Percentiles rank a stretch among this genome's conserved stretches.
These are phyloP conservation scores for Slavum lentiscoides DNA, from an alignment of 2,888 invertebrate genomes.

Conservation along the genomic window DNA sequence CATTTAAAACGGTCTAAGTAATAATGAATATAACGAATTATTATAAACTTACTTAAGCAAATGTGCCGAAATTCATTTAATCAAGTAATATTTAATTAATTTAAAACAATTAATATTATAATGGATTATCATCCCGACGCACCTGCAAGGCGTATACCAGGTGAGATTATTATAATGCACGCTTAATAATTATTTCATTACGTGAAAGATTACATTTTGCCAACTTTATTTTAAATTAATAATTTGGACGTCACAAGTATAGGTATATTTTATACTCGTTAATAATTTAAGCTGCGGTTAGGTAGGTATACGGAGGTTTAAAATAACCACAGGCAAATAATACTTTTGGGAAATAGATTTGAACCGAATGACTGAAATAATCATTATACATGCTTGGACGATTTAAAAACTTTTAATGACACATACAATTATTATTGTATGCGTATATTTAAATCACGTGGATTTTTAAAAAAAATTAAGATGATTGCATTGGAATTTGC, in stretches of 20 bases:
- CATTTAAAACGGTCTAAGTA: neutral
- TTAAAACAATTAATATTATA: slow-evolving; percentile 20
- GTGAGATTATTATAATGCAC: neutral
- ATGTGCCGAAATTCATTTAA: neutral
- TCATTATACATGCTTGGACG: neutral
- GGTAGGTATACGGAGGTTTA: neutral
- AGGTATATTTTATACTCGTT: neutral
- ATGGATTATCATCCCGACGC: slow-evolving; percentile 10
- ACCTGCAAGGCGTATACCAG: neutral
- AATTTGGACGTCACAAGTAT: neutral
- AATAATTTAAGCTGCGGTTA: neutral
- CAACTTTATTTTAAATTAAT: slow-evolving; percentile 1
- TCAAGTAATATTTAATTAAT: slow-evolving; percentile 12
- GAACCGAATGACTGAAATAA: neutral
- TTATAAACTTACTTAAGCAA: too few species aligned
- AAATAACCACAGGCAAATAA: too few species aligned
- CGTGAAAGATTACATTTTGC: neutral
- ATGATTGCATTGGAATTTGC: neutral
- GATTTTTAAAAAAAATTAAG: neutral
- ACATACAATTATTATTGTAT: neutral
- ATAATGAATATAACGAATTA: neutral
- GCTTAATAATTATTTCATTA: slow-evolving; percentile 1
- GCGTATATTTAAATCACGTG: too few species aligned
- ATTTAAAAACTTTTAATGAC: neutral
- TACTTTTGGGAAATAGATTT: too few species aligned